phyloP scores from a whole-genome alignment of 2,888 invertebrate genomes.

The Allygus modestus region DNA sequence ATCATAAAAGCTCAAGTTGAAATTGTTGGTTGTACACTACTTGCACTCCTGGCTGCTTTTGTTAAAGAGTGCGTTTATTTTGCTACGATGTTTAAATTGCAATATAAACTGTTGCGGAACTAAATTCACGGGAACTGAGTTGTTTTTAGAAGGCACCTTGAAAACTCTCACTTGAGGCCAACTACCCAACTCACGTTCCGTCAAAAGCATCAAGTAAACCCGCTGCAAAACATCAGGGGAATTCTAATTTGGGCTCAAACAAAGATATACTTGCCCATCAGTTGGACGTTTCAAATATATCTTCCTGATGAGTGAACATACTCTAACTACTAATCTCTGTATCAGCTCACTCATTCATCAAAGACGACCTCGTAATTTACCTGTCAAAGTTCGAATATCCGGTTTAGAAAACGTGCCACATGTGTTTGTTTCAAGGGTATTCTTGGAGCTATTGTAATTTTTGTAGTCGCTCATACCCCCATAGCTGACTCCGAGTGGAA shows the following conservation, averaged over 20 bases:
- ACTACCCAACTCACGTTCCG: neutral
- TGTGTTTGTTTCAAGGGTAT: neutral
- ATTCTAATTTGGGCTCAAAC: neutral
- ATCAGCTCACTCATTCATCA: neutral
- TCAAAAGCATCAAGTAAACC: neutral
- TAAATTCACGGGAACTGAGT: too few species aligned
- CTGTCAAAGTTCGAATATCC: neutral
- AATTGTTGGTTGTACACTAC: too few species aligned
- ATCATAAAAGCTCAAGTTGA: too few species aligned
- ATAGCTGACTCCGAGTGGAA: too few species aligned
- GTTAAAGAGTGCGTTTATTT: too few species aligned
- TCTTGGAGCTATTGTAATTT: neutral
- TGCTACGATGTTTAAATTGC: too few species aligned
- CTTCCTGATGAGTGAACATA: neutral
- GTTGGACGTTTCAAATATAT: neutral
- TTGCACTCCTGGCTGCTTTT: too few species aligned
- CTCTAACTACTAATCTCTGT: neutral
- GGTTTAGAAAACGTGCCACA: neutral
- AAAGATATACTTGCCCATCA: constrained; percentile 17
- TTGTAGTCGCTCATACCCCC: neutral
- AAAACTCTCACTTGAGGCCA: neutral
- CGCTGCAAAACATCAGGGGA: neutral
- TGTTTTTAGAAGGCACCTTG: too few species aligned
- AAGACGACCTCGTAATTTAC: neutral
- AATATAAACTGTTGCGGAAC: too few species aligned